These are phyloP conservation scores for Tenualosa ilisha DNA, from an alignment of 2,797 vertebrate species.

Conservation along the genomic window DNA sequence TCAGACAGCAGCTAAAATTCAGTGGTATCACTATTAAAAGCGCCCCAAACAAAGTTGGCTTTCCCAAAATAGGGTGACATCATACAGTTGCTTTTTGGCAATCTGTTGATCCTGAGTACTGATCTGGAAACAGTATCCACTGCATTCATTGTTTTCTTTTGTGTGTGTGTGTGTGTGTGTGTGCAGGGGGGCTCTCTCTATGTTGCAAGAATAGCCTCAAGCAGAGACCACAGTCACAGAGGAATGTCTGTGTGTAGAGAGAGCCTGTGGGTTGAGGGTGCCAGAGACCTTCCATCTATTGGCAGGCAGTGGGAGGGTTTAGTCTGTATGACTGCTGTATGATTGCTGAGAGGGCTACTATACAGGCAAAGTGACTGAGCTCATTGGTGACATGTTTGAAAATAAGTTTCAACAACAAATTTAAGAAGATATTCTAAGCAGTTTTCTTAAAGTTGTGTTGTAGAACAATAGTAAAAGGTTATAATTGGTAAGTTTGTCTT, in stretches of 20 bases:
- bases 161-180: not conserved
- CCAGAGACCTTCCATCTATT: constrained; percentile 31
- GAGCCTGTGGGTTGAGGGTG: constrained; percentile 20
- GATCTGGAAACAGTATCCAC: not conserved
- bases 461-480: no score
- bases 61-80: constrained; percentile 2
- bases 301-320: constrained; percentile 22
- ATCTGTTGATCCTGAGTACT: not conserved
- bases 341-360: not conserved
- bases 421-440: no score
- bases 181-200: not conserved
- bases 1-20: no score
- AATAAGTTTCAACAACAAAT: no score
- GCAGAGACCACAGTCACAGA: not conserved
- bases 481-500: no score
- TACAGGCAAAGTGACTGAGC: no score
- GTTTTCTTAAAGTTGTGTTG: no score
- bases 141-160: not conserved
- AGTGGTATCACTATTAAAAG: not conserved
- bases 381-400: no score
- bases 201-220: not conserved
- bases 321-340: not conserved
- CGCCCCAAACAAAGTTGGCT: not conserved
- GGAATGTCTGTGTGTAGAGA: constrained; percentile 9
- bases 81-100: not conserved